Conservation (phyloP, 2,113 vertebrate genomes). For the Numida meleagris region DNA sequence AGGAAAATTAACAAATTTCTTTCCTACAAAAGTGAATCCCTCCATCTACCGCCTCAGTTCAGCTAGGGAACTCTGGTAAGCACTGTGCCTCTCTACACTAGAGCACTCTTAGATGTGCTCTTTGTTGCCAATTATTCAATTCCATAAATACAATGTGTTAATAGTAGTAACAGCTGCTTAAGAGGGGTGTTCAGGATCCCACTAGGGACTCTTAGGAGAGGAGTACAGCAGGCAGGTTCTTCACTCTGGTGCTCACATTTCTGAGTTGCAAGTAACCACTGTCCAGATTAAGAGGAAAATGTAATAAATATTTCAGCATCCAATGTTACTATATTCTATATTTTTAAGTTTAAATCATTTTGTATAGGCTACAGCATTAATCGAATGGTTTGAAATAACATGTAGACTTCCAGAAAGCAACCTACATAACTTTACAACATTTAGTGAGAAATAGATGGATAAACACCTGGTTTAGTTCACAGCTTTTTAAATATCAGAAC, state of each 20-base stretch:
- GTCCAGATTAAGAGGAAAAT: background rate
- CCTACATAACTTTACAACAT: background rate
- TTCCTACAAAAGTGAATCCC: background rate
- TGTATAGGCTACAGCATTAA: background rate
- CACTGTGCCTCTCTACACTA: background rate
- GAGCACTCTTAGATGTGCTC: background rate
- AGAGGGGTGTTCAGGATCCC: background rate
- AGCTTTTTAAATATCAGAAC: conserved; percentile 16
- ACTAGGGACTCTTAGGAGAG: background rate
- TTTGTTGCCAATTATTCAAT: background rate
- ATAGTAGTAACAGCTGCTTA: background rate
- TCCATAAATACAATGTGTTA: background rate
- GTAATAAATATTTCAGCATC: background rate
- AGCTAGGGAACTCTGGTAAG: background rate
- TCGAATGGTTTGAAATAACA: background rate
- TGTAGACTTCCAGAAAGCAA: background rate
- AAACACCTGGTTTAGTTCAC: background rate
- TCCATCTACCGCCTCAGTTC: background rate
- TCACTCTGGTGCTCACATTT: background rate
- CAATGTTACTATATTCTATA: background rate
- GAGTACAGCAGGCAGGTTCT: background rate
- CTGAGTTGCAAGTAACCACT: background rate
- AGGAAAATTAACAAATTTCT: background rate
- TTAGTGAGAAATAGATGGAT: background rate
- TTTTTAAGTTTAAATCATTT: background rate